phyloP scores from a whole-genome alignment of 2,113 vertebrate genomes.

The Dolichotis patagonum region DNA sequence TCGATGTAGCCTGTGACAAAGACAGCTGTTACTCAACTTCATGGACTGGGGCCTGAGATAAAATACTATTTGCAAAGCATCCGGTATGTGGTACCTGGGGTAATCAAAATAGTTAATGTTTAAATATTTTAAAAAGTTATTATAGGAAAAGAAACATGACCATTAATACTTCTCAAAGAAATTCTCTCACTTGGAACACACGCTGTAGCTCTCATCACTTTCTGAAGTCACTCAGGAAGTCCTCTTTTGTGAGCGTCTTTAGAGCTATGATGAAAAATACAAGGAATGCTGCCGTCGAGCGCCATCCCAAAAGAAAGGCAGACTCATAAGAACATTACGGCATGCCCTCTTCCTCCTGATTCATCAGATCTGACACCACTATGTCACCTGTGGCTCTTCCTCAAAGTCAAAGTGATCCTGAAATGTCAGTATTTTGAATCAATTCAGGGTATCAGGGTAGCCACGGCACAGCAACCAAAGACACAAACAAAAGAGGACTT shows the following conservation, averaged over 20 bases:
- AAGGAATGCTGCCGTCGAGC: neutral
- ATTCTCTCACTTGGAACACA: neutral
- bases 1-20: neutral
- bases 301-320: neutral
- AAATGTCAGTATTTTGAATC: neutral
- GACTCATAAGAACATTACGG: neutral
- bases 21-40: neutral
- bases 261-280: neutral
- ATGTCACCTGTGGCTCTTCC: neutral
- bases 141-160: neutral
- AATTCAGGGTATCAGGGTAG: neutral
- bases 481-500: neutral
- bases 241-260: neutral
- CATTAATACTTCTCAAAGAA: neutral
- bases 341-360: neutral
- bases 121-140: neutral
- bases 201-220: neutral
- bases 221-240: neutral
- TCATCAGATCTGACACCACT: neutral
- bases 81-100: neutral
- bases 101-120: neutral
- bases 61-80: neutral
- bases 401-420: neutral
- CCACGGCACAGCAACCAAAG: neutral
- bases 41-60: neutral